Percentiles rank a stretch among this genome's conserved stretches.
Conservation (phyloP, 2,888 invertebrate genomes). For the Spatulosminthurus flaviceps region DNA sequence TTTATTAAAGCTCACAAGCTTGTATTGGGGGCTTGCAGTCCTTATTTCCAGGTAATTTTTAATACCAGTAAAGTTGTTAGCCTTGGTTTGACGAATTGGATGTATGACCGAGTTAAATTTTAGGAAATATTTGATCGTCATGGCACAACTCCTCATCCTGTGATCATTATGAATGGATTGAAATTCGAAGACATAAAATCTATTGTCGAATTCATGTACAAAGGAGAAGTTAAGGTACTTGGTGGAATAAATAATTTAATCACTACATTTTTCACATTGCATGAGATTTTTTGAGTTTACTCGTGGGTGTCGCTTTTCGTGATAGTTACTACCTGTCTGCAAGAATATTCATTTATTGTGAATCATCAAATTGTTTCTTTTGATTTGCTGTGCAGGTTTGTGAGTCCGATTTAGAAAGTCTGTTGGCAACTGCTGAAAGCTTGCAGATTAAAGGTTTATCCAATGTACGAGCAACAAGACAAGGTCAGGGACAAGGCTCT, state of each 20-base stretch:
- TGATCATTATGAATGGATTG: constrained; percentile 68
- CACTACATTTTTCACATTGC: not conserved
- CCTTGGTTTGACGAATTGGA: not conserved
- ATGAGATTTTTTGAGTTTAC: not conserved
- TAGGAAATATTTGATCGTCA: constrained; percentile 68
- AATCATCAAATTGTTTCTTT: constrained; percentile 16
- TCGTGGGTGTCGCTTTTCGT: too few species aligned
- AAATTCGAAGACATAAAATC: constrained; percentile 67
- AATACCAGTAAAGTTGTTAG: too few species aligned
- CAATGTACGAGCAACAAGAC: constrained; percentile 64
- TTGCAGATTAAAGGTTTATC: constrained; percentile 69
- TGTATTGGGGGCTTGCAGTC: constrained; percentile 69
- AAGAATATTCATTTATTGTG: not conserved
- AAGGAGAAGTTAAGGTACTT: constrained; percentile 68
- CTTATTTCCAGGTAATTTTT: constrained; percentile 67
- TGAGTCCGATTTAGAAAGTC: constrained; percentile 67
- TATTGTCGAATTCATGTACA: constrained; percentile 69
- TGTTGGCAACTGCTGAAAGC: constrained; percentile 67
- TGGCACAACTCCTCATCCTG: constrained; percentile 66
- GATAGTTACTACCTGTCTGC: too few species aligned
- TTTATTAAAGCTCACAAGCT: constrained; percentile 69
- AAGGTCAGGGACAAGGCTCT: constrained; percentile 39
- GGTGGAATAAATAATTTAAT: not conserved
- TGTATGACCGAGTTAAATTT: constrained; percentile 46
- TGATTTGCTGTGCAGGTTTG: constrained; percentile 63